These are phyloP conservation scores for Garra rufa DNA, from an alignment of 2,113 vertebrate species.

Conservation along the genomic window DNA sequence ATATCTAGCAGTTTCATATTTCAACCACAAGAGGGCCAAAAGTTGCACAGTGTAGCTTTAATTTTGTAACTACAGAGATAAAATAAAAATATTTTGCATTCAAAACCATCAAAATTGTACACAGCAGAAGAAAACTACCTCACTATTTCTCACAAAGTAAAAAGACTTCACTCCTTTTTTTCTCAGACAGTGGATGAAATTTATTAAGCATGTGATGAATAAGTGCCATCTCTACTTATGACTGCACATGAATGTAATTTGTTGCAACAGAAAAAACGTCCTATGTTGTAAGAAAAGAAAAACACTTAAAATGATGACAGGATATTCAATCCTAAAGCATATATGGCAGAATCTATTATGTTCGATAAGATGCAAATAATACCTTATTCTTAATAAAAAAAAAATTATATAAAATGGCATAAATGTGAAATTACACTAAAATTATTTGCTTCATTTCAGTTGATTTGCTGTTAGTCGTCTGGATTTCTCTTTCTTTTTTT, in stretches of 20 bases:
- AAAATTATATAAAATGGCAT: not conserved
- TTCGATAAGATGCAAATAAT: too few species aligned
- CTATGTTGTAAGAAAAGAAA: not conserved
- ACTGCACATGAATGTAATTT: not conserved
- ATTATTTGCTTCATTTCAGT: not conserved
- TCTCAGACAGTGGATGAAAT: not conserved
- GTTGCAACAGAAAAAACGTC: not conserved
- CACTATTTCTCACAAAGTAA: not conserved
- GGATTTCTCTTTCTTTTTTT: not conserved
- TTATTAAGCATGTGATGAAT: not conserved
- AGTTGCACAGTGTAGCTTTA: not conserved
- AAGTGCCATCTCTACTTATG: not conserved
- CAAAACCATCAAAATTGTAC: not conserved
- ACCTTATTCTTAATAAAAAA: not conserved
- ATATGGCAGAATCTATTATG: not conserved
- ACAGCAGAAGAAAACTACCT: not conserved
- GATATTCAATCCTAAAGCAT: not conserved
- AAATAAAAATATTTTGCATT: not conserved
- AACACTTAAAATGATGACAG: not conserved
- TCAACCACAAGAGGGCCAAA: not conserved
- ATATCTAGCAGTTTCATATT: not conserved
- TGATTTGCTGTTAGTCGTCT: not conserved
- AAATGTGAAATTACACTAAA: not conserved
- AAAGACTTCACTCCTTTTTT: not conserved
- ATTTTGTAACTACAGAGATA: not conserved